Conservation (phyloP, 2,113 vertebrate genomes). For the Dicaeum eximium region DNA sequence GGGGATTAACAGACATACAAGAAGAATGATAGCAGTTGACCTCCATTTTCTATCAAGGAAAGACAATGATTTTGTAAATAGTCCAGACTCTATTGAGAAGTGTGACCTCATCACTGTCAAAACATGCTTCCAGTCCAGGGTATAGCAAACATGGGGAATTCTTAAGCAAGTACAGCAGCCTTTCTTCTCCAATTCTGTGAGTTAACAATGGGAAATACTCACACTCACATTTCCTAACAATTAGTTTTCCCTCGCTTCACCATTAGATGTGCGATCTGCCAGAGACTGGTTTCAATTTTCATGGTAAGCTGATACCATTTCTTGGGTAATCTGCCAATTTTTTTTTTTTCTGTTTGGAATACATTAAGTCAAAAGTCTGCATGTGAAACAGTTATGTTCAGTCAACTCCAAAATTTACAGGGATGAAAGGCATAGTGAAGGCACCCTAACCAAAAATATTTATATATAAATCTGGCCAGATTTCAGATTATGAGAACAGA, state of each 20-base stretch:
- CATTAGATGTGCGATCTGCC: background rate
- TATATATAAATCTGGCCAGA: background rate
- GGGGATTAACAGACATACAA: background rate
- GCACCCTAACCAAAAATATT: background rate
- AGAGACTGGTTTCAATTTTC: background rate
- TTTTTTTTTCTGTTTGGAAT: background rate
- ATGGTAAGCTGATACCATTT: background rate
- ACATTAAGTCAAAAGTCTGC: background rate
- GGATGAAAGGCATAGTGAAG: background rate
- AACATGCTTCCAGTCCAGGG: background rate
- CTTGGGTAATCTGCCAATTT: background rate
- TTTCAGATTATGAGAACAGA: background rate
- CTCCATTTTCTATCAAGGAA: background rate
- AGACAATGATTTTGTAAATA: background rate
- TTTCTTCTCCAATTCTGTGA: background rate
- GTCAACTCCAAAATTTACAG: background rate
- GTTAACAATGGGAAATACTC: background rate
- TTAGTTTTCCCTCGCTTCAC: background rate
- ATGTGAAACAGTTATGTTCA: background rate
- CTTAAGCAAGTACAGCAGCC: background rate
- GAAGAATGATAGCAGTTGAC: background rate
- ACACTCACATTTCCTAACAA: background rate
- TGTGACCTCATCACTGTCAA: background rate
- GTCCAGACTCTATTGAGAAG: background rate
- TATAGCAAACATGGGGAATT: background rate